phyloP scores from a whole-genome alignment of 2,888 invertebrate species.

The Clostera curtula region DNA sequence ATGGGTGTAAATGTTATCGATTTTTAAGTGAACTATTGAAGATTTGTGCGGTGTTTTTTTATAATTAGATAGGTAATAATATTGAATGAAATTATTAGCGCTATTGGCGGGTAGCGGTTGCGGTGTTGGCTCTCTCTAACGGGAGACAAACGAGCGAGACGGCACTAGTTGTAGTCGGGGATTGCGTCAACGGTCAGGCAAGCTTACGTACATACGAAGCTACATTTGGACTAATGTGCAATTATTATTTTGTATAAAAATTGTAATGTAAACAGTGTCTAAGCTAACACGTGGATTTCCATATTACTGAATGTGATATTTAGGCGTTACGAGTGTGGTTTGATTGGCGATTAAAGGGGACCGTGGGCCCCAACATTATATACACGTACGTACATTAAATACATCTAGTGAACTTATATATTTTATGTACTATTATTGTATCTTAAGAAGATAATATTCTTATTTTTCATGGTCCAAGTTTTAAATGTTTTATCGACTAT shows the following conservation, averaged over 20 bases:
- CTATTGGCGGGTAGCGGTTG: constrained; percentile 56
- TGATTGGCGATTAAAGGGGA: constrained; percentile 42
- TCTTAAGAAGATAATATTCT: constrained; percentile 73
- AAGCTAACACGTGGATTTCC: constrained; percentile 74
- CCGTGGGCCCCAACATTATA: constrained; percentile 37
- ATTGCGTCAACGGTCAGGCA: constrained; percentile 28
- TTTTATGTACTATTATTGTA: constrained; percentile 75
- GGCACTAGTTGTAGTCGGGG: constrained; percentile 30
- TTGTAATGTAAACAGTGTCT: constrained; percentile 71
- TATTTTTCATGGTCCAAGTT: constrained; percentile 76
- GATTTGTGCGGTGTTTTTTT: constrained; percentile 74
- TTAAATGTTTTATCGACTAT: constrained; percentile 76
- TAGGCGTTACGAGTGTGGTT: constrained; percentile 72
- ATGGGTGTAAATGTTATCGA: constrained; percentile 74
- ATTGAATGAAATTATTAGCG: constrained; percentile 74
- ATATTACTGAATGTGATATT: constrained; percentile 76
- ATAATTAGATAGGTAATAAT: constrained; percentile 76
- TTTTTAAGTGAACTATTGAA: constrained; percentile 72
- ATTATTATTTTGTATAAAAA: constrained; percentile 75
- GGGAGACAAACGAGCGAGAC: constrained; percentile 25
- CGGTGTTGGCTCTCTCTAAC: constrained; percentile 41
- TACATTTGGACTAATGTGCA: constrained; percentile 71
- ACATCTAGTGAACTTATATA: constrained; percentile 73
- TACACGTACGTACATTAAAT: constrained; percentile 62
- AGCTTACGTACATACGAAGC: constrained; percentile 49